Evolutionary conservation across 2,113 vertebrate species (phyloP), one percentile per base, ranked within the genome.

Genomic region (Lepus timidus): DNA sequence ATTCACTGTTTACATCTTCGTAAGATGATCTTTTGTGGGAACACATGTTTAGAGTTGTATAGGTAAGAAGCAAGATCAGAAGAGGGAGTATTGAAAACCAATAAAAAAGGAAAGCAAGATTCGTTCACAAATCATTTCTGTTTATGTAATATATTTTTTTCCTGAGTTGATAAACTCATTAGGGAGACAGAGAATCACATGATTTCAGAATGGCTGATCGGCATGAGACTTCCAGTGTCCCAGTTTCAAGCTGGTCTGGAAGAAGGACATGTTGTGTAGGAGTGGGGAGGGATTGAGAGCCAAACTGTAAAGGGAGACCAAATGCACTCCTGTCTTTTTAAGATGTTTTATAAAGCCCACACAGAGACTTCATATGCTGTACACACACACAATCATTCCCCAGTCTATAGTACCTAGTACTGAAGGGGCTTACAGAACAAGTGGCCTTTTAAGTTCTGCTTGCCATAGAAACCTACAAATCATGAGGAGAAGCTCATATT

Each of bases 381-480:
- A 58, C 55, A 58, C 55, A 58, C 55, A 58, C 55, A 58, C 17
- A 17, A 58, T 58, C 55, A 58, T 58, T 73, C 31, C n/a, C 10
- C 4, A 61, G 9, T 93, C n/a, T 64, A 64, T 9, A 44, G 33
- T 81, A 7, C 64, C 39, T 76, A 70, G 29, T 49, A 70, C 29
- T 76, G 23, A 31, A 83, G 52, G 25, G 12, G 25, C 49, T 92
- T 73, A 82, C 16, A 16, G 31, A 83, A 31, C 52, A n/a, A 52
- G 36, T 92, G 11, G 25, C 6, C 76, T 62, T 52, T 25, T 65
- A 33, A 86, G n/a, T 79, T 19, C 85, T 91, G 8, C 61, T 92
- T 94, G 64, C 70, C 71, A 85, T 12, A 75, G 22, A 83, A 88
- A 64, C 61, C 33, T 80, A 90, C 39, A 93, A 93, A 78, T 81